Percentiles rank a stretch among this genome's conserved stretches.
Evolutionary conservation across 2,888 invertebrate genomes (phyloP).

Genomic region (Drosophila quasianomalipes): DNA sequence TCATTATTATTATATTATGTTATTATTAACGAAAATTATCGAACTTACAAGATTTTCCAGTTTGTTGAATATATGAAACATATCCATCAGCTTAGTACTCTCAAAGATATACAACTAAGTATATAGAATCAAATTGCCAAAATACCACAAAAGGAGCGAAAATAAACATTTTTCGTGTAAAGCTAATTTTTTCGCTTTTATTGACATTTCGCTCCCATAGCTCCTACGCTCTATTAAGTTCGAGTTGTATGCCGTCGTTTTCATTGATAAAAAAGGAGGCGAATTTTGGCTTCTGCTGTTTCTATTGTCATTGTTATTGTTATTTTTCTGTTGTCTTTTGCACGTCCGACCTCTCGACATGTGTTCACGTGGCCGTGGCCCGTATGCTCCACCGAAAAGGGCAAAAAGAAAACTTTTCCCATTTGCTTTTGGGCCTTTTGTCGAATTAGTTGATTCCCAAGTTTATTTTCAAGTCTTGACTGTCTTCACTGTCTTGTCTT

Average conservation of each 20-base stretch:
- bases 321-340: slow-evolving; percentile 35
- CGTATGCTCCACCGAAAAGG: slow-evolving; percentile 14
- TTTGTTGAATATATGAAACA: not conserved
- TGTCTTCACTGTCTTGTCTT: slow-evolving; percentile 21
- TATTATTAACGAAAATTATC: not conserved
- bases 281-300: slow-evolving; percentile 29
- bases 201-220: slow-evolving; percentile 36
- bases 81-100: not conserved
- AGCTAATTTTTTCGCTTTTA: slow-evolving; percentile 39
- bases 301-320: slow-evolving; percentile 20
- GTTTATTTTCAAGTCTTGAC: slow-evolving; percentile 30
- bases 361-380: slow-evolving; percentile 41
- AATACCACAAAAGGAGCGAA: slow-evolving; percentile 5
- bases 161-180: slow-evolving; percentile 25
- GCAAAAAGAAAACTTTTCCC: slow-evolving; percentile 38
- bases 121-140: slow-evolving; percentile 32
- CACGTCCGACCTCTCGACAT: slow-evolving; percentile 37
- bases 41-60: not conserved
- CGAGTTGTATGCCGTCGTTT: not conserved
- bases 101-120: not conserved
- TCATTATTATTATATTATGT: not conserved
- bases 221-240: not conserved
- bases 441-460: slow-evolving; percentile 45
- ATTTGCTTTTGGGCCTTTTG: slow-evolving; percentile 31
- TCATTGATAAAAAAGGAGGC: slow-evolving; percentile 38